Percentiles rank a stretch among this genome's conserved stretches.
Conservation (phyloP, 2,113 vertebrate genomes). For the Odontophorus gujanensis region DNA sequence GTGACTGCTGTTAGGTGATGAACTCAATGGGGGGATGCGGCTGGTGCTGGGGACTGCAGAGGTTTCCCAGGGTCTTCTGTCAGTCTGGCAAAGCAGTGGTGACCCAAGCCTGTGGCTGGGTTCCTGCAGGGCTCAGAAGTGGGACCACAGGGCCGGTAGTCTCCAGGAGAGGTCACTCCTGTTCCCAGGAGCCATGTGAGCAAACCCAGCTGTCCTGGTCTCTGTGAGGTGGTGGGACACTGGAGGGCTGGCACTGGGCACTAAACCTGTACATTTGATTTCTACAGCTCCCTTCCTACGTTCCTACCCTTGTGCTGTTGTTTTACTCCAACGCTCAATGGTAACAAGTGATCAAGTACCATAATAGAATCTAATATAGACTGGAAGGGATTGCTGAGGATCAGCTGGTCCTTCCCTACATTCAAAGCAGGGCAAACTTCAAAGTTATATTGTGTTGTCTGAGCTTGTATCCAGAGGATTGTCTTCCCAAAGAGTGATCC, state of each 20-base stretch:
- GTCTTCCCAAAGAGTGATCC: neutral
- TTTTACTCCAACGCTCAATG: neutral
- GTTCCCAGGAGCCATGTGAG: neutral
- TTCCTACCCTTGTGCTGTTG: neutral
- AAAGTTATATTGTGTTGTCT: rapidly evolving
- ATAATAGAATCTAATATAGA: neutral
- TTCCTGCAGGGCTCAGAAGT: neutral
- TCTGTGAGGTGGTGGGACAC: rapidly evolving
- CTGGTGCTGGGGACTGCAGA: neutral
- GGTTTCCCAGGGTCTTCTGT: neutral
- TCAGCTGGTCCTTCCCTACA: neutral
- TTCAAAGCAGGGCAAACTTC: neutral
- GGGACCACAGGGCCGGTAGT: neutral
- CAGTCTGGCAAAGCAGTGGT: neutral
- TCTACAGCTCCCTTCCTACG: neutral
- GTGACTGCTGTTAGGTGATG: neutral
- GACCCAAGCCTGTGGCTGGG: neutral
- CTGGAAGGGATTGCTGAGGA: neutral
- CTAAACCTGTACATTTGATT: neutral
- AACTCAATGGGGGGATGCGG: neutral
- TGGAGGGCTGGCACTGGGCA: neutral
- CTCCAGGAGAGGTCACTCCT: constrained; percentile 70
- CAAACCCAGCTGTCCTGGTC: rapidly evolving
- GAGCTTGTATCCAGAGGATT: rapidly evolving
- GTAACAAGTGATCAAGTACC: neutral